phyloP scores from a whole-genome alignment of 2,113 vertebrate species.

The Ctenodactylus gundi region DNA sequence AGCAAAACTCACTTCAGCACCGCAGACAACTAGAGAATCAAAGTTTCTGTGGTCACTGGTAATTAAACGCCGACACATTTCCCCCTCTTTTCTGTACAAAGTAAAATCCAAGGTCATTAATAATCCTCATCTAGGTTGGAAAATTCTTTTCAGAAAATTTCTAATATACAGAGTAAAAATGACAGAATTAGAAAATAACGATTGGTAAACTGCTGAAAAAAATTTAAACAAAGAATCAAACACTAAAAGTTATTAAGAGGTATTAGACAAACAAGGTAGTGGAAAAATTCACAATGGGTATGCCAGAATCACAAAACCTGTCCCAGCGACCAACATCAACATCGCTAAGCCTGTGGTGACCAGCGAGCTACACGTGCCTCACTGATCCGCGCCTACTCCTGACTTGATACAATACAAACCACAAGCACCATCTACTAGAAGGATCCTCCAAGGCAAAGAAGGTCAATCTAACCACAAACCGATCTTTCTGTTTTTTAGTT shows the following conservation, averaged over 20 bases:
- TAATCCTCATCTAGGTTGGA: background rate
- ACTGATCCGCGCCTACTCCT: too few species aligned
- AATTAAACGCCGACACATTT: background rate
- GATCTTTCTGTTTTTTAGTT: background rate
- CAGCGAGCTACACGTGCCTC: background rate
- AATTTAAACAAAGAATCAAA: background rate
- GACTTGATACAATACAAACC: background rate
- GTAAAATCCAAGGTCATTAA: background rate
- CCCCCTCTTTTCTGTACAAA: background rate
- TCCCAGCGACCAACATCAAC: background rate
- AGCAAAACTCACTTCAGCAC: background rate
- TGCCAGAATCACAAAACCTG: background rate
- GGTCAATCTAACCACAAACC: background rate
- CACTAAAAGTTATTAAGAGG: background rate
- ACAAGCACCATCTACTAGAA: background rate
- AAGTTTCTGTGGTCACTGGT: background rate
- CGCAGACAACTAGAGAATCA: background rate
- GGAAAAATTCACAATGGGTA: background rate
- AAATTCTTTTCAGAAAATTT: slow-evolving; percentile 3
- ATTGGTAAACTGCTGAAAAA: background rate
- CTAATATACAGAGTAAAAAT: background rate
- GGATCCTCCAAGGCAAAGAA: background rate
- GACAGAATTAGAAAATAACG: background rate
- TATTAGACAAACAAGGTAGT: background rate
- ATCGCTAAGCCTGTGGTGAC: background rate